These are phyloP conservation scores for Channa striata DNA, from an alignment of 2,797 vertebrate genomes.

Conservation along the genomic window DNA sequence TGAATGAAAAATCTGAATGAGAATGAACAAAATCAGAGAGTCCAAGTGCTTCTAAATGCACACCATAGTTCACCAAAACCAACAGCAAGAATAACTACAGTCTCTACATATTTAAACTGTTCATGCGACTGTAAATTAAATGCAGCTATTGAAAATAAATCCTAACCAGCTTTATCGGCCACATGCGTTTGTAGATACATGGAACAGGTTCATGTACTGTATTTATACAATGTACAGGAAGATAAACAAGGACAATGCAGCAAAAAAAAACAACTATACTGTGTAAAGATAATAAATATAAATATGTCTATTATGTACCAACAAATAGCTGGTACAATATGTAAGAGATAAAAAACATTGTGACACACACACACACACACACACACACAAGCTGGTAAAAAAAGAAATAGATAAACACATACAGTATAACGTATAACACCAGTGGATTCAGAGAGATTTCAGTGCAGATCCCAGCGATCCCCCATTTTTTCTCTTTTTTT, in stretches of 20 bases:
- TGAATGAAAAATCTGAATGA: neutral
- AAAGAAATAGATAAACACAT: no score
- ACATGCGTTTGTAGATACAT: neutral
- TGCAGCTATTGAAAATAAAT: no score
- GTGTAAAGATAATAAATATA: neutral
- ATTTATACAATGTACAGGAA: no score
- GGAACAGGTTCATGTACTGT: neutral
- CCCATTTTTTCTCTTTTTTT: constrained; percentile 4
- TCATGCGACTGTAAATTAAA: no score
- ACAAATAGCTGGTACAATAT: no score
- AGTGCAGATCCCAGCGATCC: constrained; percentile 13
- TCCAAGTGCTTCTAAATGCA: neutral
- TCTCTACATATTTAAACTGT: no score
- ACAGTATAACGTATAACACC: no score
- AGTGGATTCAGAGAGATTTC: constrained; percentile 11
- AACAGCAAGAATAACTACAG: neutral
- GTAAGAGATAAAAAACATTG: neutral
- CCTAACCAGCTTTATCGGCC: neutral
- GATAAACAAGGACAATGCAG: no score
- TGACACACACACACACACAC: no score
- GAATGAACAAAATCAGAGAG: neutral
- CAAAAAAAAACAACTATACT: no score
- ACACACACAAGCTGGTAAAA: no score
- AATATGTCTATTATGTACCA: neutral
- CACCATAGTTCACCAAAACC: neutral